A percentile compares a stretch with the other conserved stretches of the same genome.
Evolutionary conservation across 2,888 invertebrate genomes (phyloP).

Genomic region (Choristoneura rosaceana): DNA sequence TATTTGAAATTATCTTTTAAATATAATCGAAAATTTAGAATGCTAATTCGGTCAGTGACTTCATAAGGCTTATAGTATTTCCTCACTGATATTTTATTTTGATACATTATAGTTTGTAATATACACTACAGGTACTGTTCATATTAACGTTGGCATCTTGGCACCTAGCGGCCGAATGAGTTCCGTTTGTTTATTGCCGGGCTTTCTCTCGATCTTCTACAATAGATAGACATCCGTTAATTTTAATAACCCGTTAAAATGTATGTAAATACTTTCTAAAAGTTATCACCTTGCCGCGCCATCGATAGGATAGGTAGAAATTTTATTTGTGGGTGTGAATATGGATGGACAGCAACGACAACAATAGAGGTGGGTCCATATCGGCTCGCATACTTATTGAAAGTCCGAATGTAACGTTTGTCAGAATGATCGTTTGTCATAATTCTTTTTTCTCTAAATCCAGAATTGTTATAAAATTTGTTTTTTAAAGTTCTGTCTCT

Average conservation of each 20-base stretch:
- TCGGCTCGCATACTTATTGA: too few relatives aligned
- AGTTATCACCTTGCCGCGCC: conserved; percentile 3
- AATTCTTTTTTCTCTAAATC: too few relatives aligned
- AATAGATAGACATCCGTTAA: conserved; percentile 22
- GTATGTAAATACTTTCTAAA: conserved; percentile 39
- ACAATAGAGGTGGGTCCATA: too few relatives aligned
- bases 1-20: too few relatives aligned
- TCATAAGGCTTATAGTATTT: too few relatives aligned
- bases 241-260: conserved; percentile 29
- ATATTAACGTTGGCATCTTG: neutral
- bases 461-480: too few relatives aligned
- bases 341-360: neutral
- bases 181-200: conserved; percentile 26
- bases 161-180: conserved; percentile 8
- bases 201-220: conserved; percentile 34
- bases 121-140: neutral
- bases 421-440: too few relatives aligned
- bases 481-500: too few relatives aligned
- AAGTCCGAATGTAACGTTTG: too few relatives aligned
- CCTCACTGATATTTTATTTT: neutral
- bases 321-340: neutral
- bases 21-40: too few relatives aligned
- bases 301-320: neutral
- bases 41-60: too few relatives aligned
- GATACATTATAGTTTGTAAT: neutral